phyloP scores from a whole-genome alignment of 2,113 vertebrate species.

The Malurus alboscapulatus region DNA sequence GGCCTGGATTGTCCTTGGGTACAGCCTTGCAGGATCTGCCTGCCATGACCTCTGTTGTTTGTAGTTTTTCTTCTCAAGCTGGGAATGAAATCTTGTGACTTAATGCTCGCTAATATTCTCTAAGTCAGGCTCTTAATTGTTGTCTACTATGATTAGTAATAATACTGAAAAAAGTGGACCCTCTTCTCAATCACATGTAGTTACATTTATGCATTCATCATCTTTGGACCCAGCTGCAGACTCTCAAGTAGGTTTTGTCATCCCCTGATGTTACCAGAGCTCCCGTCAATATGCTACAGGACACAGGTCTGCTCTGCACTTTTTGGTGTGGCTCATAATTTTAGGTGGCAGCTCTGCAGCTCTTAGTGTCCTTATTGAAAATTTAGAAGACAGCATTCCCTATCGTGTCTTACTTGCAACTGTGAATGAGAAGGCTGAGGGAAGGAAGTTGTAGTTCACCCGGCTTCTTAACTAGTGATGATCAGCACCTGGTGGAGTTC shows the following conservation, averaged over 20 bases:
- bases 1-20: not conserved
- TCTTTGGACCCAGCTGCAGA: not conserved
- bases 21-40: not conserved
- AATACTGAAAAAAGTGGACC: not conserved
- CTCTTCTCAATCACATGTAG: not conserved
- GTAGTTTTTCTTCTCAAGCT: not conserved
- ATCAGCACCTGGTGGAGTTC: not conserved
- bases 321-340: not conserved
- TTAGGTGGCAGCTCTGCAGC: not conserved
- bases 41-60: not conserved
- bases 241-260: not conserved
- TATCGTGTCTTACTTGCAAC: not conserved
- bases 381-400: fast-evolving
- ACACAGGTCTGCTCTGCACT: not conserved
- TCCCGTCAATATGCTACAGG: fast-evolving
- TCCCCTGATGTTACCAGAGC: not conserved
- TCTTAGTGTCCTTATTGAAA: not conserved
- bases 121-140: not conserved
- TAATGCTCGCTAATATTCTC: not conserved
- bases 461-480: not conserved
- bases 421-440: not conserved
- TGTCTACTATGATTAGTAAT: not conserved
- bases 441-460: not conserved
- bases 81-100: not conserved
- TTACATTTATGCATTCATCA: not conserved